Evolutionary conservation across 2,888 invertebrate genomes (phyloP).

Genomic region (Acronicta aceris): DNA sequence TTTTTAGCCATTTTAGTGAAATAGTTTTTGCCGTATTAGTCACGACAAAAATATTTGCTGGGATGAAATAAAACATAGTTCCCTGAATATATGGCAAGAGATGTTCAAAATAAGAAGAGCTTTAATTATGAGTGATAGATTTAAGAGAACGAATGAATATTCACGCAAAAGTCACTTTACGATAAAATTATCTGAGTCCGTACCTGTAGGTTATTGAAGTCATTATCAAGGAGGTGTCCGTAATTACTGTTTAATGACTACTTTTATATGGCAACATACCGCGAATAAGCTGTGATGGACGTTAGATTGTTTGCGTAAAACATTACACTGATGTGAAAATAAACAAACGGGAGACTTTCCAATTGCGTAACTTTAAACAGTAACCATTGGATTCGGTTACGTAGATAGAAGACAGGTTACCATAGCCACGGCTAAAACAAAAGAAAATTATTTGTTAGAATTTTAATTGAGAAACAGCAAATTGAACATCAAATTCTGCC

Average conservation of each 20-base stretch:
- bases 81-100: no score
- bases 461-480: not conserved
- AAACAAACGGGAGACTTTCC: conserved; percentile 55
- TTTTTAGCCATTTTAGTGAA: no score
- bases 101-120: no score
- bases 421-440: conserved; percentile 14
- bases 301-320: conserved; percentile 63
- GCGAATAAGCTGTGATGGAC: conserved; percentile 52
- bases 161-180: not conserved
- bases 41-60: no score
- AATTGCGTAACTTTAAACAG: conserved; percentile 50
- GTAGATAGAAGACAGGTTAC: conserved; percentile 19
- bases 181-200: conserved; percentile 27
- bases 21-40: no score
- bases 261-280: conserved; percentile 47
- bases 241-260: conserved; percentile 57
- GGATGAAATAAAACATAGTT: no score
- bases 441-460: conserved; percentile 14
- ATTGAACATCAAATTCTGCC: no score
- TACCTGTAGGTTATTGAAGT: conserved; percentile 47
- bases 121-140: no score
- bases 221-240: conserved; percentile 56
- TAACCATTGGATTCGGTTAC: conserved; percentile 40
- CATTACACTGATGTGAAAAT: conserved; percentile 56
- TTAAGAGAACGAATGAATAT: no score